phyloP scores from a whole-genome alignment of 2,797 vertebrate genomes.

The Vipera ursinii region DNA sequence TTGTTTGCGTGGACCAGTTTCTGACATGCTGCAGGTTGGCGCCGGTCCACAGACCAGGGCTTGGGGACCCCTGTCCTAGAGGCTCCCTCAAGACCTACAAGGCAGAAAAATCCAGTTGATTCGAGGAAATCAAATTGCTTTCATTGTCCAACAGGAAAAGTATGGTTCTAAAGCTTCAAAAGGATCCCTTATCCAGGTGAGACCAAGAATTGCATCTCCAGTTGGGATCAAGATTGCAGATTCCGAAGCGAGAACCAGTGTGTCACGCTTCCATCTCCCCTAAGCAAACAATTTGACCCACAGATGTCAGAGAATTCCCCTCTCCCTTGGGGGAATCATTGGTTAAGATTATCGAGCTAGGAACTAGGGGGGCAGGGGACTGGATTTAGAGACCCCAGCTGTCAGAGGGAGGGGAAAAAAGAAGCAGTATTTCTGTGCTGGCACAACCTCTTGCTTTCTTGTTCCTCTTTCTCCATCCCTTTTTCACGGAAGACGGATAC shows the following conservation, averaged over 20 bases:
- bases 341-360: constrained; percentile 9
- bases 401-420: not conserved
- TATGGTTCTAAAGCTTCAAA: not conserved
- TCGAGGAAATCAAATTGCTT: no score
- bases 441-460: not conserved
- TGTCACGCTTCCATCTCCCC: not conserved
- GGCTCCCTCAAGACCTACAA: not conserved
- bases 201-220: not conserved
- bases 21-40: no score
- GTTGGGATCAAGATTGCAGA: not conserved
- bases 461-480: not conserved
- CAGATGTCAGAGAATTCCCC: not conserved
- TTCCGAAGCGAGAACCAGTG: not conserved
- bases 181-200: not conserved
- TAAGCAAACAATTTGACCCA: constrained; percentile 4
- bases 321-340: not conserved
- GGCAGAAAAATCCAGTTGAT: not conserved
- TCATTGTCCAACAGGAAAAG: not conserved
- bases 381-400: constrained; percentile 14
- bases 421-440: not conserved
- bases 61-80: no score
- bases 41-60: no score
- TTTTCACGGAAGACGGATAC: not conserved
- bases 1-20: no score
- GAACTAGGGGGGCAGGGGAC: not conserved